These are phyloP conservation scores for Heliopora coerulea DNA, from an alignment of 92 coral and sea anemone species.

Conservation along the genomic window DNA sequence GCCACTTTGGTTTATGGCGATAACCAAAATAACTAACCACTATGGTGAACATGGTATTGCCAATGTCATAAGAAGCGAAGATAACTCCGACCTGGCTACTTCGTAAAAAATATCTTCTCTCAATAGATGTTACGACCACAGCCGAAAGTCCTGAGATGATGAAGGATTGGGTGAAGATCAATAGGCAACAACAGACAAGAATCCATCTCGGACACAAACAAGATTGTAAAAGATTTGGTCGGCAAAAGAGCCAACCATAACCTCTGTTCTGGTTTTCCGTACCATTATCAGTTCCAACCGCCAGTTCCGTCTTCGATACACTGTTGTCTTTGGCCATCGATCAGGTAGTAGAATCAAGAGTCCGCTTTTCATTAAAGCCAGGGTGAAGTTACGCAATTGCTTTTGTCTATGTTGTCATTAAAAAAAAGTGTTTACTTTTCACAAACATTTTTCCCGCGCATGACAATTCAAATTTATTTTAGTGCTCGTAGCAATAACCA, in stretches of 20 bases:
- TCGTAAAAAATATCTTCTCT: constrained; percentile 75
- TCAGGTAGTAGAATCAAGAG: too few species aligned
- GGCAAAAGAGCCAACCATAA: constrained; percentile 64
- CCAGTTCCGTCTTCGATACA: neutral
- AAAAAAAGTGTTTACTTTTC: too few species aligned
- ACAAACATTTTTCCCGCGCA: too few species aligned
- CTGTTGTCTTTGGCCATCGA: neutral
- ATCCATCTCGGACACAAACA: constrained; percentile 82
- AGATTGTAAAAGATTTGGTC: constrained; percentile 64
- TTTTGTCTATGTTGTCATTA: too few species aligned
- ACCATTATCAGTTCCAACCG: neutral
- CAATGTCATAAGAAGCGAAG: constrained; percentile 74
- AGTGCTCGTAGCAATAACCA: too few species aligned
- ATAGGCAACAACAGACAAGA: constrained; percentile 74
- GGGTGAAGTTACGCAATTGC: too few species aligned
- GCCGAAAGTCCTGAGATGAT: constrained; percentile 82
- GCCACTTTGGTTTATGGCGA: constrained; percentile 93
- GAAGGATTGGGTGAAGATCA: constrained; percentile 77
- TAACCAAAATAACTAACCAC: constrained; percentile 90
- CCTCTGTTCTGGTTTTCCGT: neutral
- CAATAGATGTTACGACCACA: constrained; percentile 85
- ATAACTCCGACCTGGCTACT: constrained; percentile 76
- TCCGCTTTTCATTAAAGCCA: too few species aligned
- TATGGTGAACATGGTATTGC: constrained; percentile 76
- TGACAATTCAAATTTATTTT: too few species aligned